Conservation (phyloP, 2,888 invertebrate genomes). For the Diadromus collaris region DNA sequence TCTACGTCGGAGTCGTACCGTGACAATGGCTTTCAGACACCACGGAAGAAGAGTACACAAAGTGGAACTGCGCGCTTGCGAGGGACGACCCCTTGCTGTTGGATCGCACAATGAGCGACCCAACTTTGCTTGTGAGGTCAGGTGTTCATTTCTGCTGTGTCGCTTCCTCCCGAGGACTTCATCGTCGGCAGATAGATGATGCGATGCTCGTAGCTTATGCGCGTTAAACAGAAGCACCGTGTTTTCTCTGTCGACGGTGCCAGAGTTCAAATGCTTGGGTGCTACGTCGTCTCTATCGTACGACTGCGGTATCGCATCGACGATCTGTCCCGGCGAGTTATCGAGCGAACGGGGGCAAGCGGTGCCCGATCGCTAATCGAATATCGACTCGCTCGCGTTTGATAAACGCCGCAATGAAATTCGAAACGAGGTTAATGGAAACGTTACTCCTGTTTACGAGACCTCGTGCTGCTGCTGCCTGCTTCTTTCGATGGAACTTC, state of each 20-base stretch:
- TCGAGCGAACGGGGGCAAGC: slow-evolving; percentile 14
- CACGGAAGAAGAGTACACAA: neutral
- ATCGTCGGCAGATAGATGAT: slow-evolving; percentile 7
- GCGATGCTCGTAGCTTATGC: neutral
- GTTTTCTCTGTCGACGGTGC: slow-evolving; percentile 3
- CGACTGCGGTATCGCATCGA: neutral
- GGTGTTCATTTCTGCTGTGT: slow-evolving; percentile 36
- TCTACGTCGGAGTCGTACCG: neutral
- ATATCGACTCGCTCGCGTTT: slow-evolving; percentile 32
- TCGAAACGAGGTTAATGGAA: slow-evolving; percentile 34
- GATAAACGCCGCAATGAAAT: slow-evolving; percentile 36
- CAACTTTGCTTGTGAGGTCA: slow-evolving; percentile 32
- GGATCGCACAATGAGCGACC: slow-evolving; percentile 28
- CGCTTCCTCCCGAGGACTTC: slow-evolving; percentile 4
- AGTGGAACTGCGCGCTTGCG: slow-evolving; percentile 2
- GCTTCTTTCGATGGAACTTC: neutral
- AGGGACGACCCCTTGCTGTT: slow-evolving; percentile 15
- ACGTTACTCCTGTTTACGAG: neutral
- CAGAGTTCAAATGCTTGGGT: slow-evolving; percentile 35
- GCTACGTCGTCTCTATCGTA: neutral
- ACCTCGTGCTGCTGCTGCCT: neutral
- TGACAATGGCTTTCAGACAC: slow-evolving; percentile 32
- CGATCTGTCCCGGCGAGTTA: slow-evolving; percentile 23
- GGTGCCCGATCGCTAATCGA: slow-evolving; percentile 35
- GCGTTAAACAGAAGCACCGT: neutral